These are phyloP conservation scores for Coptodon rendalli DNA, from an alignment of 2,113 vertebrate species.

Conservation along the genomic window DNA sequence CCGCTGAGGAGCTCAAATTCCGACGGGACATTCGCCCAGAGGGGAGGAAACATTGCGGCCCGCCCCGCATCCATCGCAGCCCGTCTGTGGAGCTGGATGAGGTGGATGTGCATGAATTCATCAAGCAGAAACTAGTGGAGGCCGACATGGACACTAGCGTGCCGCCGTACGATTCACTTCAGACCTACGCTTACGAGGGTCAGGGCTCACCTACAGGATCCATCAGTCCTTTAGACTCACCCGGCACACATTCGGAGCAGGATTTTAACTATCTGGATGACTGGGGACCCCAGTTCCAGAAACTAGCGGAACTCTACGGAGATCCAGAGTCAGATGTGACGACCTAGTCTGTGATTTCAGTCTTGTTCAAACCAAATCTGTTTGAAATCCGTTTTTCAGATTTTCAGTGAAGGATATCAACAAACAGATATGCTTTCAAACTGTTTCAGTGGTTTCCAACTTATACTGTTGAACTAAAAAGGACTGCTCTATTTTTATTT, in stretches of 20 bases:
- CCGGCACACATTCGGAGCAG: constrained; percentile 79
- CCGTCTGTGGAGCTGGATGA: constrained; percentile 70
- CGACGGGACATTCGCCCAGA: constrained; percentile 87
- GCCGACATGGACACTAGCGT: constrained; percentile 86
- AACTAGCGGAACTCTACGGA: constrained; percentile 90
- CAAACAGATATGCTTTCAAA: constrained; percentile 62
- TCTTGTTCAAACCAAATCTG: constrained; percentile 57
- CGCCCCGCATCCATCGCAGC: neutral
- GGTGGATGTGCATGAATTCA: constrained; percentile 85
- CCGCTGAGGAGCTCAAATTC: constrained; percentile 89
- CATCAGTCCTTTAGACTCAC: constrained; percentile 90
- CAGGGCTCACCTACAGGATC: constrained; percentile 87
- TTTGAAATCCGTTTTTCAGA: constrained; percentile 51
- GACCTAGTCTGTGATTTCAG: constrained; percentile 47
- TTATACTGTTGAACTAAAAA: constrained; percentile 78
- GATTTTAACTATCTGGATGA: constrained; percentile 87
- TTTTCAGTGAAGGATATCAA: constrained; percentile 47
- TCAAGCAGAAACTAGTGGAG: constrained; percentile 87
- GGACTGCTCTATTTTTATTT: constrained; percentile 66
- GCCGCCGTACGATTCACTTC: constrained; percentile 94
- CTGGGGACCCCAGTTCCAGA: constrained; percentile 93
- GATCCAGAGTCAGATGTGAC: constrained; percentile 74
- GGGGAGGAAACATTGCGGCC: constrained; percentile 38
- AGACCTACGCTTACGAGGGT: constrained; percentile 96
- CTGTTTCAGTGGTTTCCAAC: constrained; percentile 70